phyloP scores from a whole-genome alignment of 1,140 invertebrate genomes.

The Tetragonula clypearis region DNA sequence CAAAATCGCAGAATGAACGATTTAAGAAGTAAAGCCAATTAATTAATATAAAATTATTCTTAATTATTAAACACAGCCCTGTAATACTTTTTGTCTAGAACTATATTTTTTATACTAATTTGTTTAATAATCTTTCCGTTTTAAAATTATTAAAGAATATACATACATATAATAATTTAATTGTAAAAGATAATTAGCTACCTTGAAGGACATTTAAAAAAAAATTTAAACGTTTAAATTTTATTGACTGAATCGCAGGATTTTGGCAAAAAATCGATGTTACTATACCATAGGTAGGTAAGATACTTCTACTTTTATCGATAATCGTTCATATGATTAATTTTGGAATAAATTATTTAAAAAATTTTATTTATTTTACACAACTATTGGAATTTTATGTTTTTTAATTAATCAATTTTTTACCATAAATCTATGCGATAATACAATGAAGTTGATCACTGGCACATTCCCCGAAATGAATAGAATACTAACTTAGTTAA shows the following conservation, averaged over 20 bases:
- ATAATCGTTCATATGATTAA: neutral
- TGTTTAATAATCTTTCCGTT: neutral
- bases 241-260: neutral
- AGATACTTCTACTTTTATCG: neutral
- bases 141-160: neutral
- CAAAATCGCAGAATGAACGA: too few species aligned
- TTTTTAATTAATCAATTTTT: neutral
- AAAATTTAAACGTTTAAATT: neutral
- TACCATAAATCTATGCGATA: neutral
- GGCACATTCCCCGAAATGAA: slow-evolving; percentile 68
- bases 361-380: neutral
- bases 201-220: slow-evolving; percentile 41
- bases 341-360: neutral
- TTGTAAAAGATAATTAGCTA: slow-evolving; percentile 41
- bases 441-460: slow-evolving; percentile 55
- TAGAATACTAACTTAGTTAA: neutral
- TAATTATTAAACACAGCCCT: slow-evolving; percentile 64
- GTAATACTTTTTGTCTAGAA: slow-evolving; percentile 53
- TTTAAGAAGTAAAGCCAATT: neutral
- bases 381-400: neutral
- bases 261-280: neutral
- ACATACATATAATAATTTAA: slow-evolving; percentile 15
- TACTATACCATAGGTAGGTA: neutral
- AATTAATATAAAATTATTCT: slow-evolving; percentile 47
- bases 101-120: slow-evolving; percentile 16